phyloP scores from a whole-genome alignment of 1,140 invertebrate species.

The Frieseomelitta varia region DNA sequence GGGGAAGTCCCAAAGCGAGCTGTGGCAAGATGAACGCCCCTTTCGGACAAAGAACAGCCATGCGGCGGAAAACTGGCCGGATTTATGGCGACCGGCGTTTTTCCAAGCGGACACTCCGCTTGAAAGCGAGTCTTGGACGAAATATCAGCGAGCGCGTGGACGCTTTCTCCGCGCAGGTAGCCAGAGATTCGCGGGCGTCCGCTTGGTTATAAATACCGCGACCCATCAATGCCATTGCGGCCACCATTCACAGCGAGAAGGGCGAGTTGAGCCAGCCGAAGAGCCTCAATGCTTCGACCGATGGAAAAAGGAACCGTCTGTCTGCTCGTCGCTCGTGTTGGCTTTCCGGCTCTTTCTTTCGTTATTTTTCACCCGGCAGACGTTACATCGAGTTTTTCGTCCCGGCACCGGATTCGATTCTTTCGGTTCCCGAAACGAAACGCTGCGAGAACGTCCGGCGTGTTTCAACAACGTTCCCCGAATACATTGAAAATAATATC shows the following conservation, averaged over 20 bases:
- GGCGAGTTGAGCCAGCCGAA: neutral
- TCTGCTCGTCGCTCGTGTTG: too few relatives aligned
- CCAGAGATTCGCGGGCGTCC: conserved; percentile 61
- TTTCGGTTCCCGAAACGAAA: neutral
- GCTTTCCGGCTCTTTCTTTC: neutral
- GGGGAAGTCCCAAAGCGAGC: neutral
- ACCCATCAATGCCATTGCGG: conserved; percentile 73
- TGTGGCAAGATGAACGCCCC: neutral
- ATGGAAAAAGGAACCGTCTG: neutral
- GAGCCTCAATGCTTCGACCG: conserved; percentile 8
- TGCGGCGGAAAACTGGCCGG: conserved; percentile 35
- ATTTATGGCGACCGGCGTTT: conserved; percentile 60
- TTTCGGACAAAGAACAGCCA: conserved; percentile 25
- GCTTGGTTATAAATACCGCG: conserved; percentile 73
- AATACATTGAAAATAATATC: conserved; percentile 24
- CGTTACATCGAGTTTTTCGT: neutral
- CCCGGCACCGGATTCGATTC: neutral
- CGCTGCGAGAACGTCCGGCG: neutral
- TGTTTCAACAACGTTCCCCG: neutral
- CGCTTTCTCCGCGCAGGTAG: conserved; percentile 51
- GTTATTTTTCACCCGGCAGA: neutral
- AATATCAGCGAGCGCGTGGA: conserved; percentile 29
- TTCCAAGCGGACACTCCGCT: conserved; percentile 31
- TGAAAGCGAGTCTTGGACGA: conserved; percentile 50
- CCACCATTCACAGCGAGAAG: conserved; percentile 68